Evolutionary conservation across 2,888 invertebrate genomes (phyloP).

Genomic region (Meiosimyza platycephala): DNA sequence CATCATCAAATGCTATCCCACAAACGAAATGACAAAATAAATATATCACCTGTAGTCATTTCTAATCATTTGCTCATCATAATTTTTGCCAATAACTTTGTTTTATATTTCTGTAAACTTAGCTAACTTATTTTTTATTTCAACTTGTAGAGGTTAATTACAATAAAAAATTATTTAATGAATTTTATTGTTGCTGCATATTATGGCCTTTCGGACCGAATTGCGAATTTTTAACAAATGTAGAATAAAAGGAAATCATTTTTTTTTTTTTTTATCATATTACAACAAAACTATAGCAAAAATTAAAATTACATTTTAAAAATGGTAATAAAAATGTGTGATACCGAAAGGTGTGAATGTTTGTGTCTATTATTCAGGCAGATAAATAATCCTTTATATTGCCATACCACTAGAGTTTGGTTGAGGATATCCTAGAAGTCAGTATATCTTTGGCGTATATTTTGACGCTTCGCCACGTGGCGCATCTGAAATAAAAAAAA

Average conservation of each 20-base stretch:
- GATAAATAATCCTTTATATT: not conserved
- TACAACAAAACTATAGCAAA: not conserved
- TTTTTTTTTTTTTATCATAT: constrained; percentile 7
- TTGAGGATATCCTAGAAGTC: constrained; percentile 51
- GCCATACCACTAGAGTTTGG: too few species aligned
- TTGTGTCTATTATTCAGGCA: constrained; percentile 3
- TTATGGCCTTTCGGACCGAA: not conserved
- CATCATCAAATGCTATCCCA: too few species aligned
- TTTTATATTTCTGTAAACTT: not conserved
- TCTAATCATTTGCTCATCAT: too few species aligned
- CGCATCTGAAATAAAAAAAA: constrained; percentile 53
- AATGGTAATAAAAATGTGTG: not conserved
- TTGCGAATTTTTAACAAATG: constrained; percentile 7
- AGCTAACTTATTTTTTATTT: constrained; percentile 16
- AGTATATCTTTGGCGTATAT: constrained; percentile 58
- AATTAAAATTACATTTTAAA: too few species aligned
- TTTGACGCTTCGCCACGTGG: constrained; percentile 60
- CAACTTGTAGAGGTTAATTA: constrained; percentile 19
- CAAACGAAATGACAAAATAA: too few species aligned
- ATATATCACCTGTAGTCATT: not conserved
- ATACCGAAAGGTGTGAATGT: not conserved
- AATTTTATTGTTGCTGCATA: constrained; percentile 15
- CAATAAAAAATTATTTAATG: constrained; percentile 17
- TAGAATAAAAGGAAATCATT: not conserved
- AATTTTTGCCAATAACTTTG: too few species aligned